phyloP scores from a whole-genome alignment of 2,888 invertebrate species.

The Eristalinus aeneus region DNA sequence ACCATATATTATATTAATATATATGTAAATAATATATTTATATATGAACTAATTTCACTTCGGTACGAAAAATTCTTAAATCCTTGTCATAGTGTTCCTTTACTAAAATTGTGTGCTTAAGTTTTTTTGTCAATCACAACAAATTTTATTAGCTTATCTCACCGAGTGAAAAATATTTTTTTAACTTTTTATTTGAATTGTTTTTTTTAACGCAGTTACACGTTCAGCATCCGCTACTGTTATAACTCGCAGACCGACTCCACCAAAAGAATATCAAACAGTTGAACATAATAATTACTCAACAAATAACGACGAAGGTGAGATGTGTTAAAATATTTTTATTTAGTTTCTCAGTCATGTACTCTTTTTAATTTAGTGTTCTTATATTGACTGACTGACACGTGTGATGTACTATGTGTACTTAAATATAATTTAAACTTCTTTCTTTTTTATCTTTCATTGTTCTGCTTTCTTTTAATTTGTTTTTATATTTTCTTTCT shows the following conservation, averaged over 20 bases:
- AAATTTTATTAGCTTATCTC: not conserved
- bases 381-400: not conserved
- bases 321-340: constrained; percentile 58
- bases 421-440: constrained; percentile 7
- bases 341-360: constrained; percentile 22
- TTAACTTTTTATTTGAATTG: constrained; percentile 60
- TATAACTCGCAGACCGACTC: constrained; percentile 75
- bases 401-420: constrained; percentile 10
- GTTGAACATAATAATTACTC: constrained; percentile 75
- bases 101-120: constrained; percentile 17
- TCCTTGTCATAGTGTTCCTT: constrained; percentile 21
- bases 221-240: constrained; percentile 73
- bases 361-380: not conserved
- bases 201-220: constrained; percentile 71
- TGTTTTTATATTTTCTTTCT: constrained; percentile 22
- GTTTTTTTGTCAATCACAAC: constrained; percentile 5
- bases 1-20: too few relatives aligned
- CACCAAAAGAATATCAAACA: constrained; percentile 77
- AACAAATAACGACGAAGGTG: constrained; percentile 78
- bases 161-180: constrained; percentile 1
- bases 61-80: not conserved
- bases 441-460: constrained; percentile 32
- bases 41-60: not conserved
- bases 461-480: constrained; percentile 7
- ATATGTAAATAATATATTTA: not conserved